These are phyloP conservation scores for Phortica variegata DNA, from an alignment of 1,140 invertebrate genomes.

Conservation along the genomic window DNA sequence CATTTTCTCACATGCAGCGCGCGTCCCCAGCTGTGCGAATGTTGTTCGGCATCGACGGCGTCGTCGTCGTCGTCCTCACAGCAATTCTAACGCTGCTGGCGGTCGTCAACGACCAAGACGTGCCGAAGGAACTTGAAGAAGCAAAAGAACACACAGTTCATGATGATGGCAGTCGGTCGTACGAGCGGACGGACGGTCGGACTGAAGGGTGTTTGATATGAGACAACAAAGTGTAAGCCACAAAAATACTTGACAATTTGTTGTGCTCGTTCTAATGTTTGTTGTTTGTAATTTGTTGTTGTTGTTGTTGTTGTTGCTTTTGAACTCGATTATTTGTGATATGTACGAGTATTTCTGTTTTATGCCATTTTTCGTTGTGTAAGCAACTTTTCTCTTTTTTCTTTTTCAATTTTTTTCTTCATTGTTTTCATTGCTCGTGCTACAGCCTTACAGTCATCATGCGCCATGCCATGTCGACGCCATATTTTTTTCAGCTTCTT, in stretches of 20 bases:
- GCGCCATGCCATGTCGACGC: no score
- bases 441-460: no score
- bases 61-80: neutral
- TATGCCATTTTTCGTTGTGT: neutral
- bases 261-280: constrained; percentile 19
- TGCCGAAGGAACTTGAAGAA: neutral
- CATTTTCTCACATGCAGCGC: no score
- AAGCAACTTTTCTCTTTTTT: no score
- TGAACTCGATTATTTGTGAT: no score
- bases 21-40: no score
- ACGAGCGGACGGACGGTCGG: no score
- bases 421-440: no score
- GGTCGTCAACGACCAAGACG: constrained; percentile 1
- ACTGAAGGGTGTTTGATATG: no score
- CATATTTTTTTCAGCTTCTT: no score
- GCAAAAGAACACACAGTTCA: no score
- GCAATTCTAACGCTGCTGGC: neutral
- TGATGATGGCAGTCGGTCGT: neutral
- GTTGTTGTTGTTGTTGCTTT: neutral
- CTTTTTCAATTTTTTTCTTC: no score
- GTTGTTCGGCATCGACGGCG: neutral
- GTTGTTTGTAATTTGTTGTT: neutral
- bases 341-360: neutral
- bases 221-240: constrained; percentile 45
- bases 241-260: constrained; percentile 55